Conservation (phyloP, 2,888 invertebrate species). For the Coleophora deauratella region DNA sequence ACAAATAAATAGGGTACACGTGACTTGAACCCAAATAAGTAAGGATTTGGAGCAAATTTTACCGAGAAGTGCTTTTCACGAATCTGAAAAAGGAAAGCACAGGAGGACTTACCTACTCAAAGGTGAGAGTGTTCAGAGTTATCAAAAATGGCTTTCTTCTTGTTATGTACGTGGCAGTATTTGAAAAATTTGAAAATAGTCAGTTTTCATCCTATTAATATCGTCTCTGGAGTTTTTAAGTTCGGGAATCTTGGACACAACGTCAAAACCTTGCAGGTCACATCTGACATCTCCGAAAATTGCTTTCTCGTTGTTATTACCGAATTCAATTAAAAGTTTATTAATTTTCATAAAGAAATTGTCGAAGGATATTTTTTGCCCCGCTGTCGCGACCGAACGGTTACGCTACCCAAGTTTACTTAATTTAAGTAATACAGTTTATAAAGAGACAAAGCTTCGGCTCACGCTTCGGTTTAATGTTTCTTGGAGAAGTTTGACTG, state of each 20-base stretch:
- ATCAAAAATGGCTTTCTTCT: no score
- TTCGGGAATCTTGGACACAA: no score
- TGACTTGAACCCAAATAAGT: constrained; percentile 17
- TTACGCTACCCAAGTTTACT: constrained; percentile 48
- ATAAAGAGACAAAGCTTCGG: constrained; percentile 43
- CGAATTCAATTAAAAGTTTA: constrained; percentile 71
- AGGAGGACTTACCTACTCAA: no score
- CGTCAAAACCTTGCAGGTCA: not conserved
- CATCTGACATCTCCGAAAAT: constrained; percentile 48
- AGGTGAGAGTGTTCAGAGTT: no score
- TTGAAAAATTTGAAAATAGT: no score
- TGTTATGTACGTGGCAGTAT: no score
- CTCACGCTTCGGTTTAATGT: constrained; percentile 5
- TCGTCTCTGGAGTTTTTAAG: no score
- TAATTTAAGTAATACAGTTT: constrained; percentile 62
- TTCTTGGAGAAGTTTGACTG: no score
- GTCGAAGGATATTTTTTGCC: constrained; percentile 36
- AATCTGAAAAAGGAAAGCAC: no score
- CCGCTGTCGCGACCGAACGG: constrained; percentile 47
- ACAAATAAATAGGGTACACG: constrained; percentile 38
- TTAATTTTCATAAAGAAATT: constrained; percentile 61
- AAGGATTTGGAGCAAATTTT: no score
- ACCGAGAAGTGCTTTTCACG: no score
- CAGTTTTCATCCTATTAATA: no score
- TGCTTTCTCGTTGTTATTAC: constrained; percentile 51